A percentile compares a stretch with the other conserved stretches of the same genome.
Conservation (phyloP, 2,113 vertebrate genomes). For the Felis chaus region DNA sequence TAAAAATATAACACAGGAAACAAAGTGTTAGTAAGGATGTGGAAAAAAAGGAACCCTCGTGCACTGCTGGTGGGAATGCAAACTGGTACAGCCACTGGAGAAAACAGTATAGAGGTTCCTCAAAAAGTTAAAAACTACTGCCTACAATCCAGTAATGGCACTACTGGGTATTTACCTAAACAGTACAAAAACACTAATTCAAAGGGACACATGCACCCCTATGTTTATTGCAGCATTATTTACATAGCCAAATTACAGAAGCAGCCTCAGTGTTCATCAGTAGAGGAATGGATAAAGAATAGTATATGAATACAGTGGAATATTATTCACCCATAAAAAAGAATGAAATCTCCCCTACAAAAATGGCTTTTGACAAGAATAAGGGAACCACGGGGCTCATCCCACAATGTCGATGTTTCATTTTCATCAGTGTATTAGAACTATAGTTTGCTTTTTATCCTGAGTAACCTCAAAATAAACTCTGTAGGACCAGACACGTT, state of each 20-base stretch:
- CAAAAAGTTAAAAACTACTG: neutral
- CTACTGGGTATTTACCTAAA: neutral
- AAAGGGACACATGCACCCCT: neutral
- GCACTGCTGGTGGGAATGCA: neutral
- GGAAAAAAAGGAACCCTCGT: neutral
- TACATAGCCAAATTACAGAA: neutral
- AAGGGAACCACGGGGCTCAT: neutral
- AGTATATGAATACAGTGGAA: neutral
- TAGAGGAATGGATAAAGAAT: neutral
- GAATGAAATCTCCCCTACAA: neutral
- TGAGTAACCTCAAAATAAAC: neutral
- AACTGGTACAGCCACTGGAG: neutral
- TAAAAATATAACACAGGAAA: neutral
- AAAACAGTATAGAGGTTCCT: neutral
- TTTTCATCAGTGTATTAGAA: conserved; percentile 2
- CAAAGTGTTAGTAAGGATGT: neutral
- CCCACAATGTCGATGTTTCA: neutral
- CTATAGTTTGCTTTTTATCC: neutral
- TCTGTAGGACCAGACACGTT: neutral
- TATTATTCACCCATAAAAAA: neutral
- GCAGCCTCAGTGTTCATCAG: neutral
- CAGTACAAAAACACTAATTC: neutral
- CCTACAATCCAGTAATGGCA: neutral
- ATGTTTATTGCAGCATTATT: neutral
- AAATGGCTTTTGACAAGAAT: neutral